These are phyloP conservation scores for Aromia moschata DNA, from an alignment of 2,888 invertebrate genomes.

Conservation along the genomic window DNA sequence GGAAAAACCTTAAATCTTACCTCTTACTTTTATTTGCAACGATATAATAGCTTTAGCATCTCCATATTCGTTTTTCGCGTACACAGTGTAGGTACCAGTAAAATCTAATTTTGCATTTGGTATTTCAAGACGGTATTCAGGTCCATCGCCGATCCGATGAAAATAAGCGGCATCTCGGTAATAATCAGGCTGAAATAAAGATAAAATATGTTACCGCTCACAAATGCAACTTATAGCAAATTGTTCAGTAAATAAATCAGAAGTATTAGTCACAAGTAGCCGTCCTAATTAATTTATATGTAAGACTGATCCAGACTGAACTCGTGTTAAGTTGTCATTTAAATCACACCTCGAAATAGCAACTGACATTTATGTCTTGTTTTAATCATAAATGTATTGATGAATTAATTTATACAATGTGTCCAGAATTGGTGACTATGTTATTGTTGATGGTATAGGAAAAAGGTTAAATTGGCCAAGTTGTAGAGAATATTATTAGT, in stretches of 20 bases:
- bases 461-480: no score
- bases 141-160: conserved; percentile 77
- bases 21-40: conserved; percentile 85
- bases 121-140: conserved; percentile 84
- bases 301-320: conserved; percentile 18
- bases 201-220: neutral
- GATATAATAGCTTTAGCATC: conserved; percentile 88
- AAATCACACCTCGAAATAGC: conserved; percentile 11
- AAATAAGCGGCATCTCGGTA: conserved; percentile 88
- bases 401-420: no score
- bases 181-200: conserved; percentile 80
- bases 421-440: no score
- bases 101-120: conserved; percentile 87
- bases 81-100: conserved; percentile 87
- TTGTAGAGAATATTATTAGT: no score
- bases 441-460: no score
- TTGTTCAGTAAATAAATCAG: conserved; percentile 4
- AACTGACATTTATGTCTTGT: conserved; percentile 1
- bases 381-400: conserved; percentile 16
- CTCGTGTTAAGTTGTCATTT: conserved; percentile 15
- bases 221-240: conserved; percentile 7
- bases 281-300: conserved; percentile 27
- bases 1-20: no score
- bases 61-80: conserved; percentile 84
- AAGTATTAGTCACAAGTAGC: conserved; percentile 6